Evolutionary conservation across 2,113 vertebrate species (phyloP), one percentile per base, ranked within the genome.

Genomic region (Misgurnus mizolepis): DNA sequence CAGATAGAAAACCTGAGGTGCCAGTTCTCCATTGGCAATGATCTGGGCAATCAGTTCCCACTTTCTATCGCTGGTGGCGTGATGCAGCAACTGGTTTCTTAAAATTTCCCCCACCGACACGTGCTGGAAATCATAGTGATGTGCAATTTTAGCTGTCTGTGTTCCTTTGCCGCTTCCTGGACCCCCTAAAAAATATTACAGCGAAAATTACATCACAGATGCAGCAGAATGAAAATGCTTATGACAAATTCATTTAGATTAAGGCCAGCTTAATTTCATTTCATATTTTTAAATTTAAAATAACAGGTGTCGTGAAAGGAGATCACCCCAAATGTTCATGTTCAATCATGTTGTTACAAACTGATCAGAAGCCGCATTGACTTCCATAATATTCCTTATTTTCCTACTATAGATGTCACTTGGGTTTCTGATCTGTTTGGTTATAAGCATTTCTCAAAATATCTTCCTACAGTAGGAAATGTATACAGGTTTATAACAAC

Each of bases 21-120:
- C 86, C 67, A 90, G 77, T 61, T 86, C 81, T 39, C 80, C 79
- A 1, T 86, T 90, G 77, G 91, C 87, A n/a, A 92, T 91, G 67
- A 92, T 92, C 80, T 91, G 85, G 18, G 91, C 91, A 8, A 92
- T 92, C n/a, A 92, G 72, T 43, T 91, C 90, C 91, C 91, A 92
- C 67, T 92, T 92, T 69, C 87, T 82, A 65, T 92, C 89, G 7
- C 89, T 92, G 69, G 87, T 81, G 47, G 91, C 91, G 4, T 85
- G 89, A 6, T 88, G 89, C 18, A 92, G 85, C 69, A 91, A 78
- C 83, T 91, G 91, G 39, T 88, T 88, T 50, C 91, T 87, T 60
- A 92, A 79, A 45, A 92, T 89, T 50, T 92, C 91, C 0, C 91
- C 91, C 0, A 92, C 89, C 0, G 90, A 92, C 67, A 92, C 62